These are phyloP conservation scores for Sebastes itinus DNA, from an alignment of 2,797 vertebrate species.

Conservation along the genomic window DNA sequence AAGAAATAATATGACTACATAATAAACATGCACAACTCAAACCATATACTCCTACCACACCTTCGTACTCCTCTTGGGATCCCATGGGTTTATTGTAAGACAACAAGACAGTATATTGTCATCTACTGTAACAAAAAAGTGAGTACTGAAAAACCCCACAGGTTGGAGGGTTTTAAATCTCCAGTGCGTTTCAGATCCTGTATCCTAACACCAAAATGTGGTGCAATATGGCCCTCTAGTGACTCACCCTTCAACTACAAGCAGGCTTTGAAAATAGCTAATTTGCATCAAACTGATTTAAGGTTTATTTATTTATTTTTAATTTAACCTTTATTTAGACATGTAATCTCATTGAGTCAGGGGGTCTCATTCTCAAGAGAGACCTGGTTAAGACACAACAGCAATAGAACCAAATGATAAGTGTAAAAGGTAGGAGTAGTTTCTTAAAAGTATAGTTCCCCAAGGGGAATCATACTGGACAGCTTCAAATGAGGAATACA, in stretches of 20 bases:
- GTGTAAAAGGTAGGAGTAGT: too few species aligned
- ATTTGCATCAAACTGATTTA: neutral
- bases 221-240: constrained; percentile 67
- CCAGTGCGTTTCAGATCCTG: neutral
- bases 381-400: too few species aligned
- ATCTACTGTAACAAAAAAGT: neutral
- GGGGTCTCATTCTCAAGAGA: too few species aligned
- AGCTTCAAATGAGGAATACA: neutral
- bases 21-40: neutral
- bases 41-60: neutral
- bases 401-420: too few species aligned
- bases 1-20: too few species aligned
- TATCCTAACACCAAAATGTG: constrained; percentile 48
- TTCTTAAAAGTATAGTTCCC: too few species aligned
- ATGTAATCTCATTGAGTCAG: too few species aligned
- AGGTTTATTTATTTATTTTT: neutral
- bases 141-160: neutral
- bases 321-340: too few species aligned
- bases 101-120: neutral
- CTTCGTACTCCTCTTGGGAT: neutral
- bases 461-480: too few species aligned
- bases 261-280: neutral
- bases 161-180: neutral
- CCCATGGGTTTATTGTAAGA: neutral
- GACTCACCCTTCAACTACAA: constrained; percentile 38